A percentile compares a stretch with the other conserved stretches of the same genome.
Evolutionary conservation across 2,113 vertebrate species (phyloP).

Genomic region (Propithecus coquereli): DNA sequence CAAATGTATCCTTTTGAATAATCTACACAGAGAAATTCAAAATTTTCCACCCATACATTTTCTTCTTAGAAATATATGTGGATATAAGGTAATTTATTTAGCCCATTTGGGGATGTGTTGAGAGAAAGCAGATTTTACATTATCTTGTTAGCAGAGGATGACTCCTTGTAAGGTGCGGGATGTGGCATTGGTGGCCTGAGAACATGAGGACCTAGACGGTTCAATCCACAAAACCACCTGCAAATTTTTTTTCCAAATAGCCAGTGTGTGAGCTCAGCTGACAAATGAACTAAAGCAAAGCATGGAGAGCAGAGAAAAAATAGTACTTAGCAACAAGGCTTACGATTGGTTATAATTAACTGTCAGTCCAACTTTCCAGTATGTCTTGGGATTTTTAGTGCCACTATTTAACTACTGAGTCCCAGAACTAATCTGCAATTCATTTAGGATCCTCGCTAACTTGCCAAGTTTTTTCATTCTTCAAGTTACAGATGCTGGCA

Average conservation of each 20-base stretch:
- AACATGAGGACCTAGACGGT: background rate
- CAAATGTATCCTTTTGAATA: background rate
- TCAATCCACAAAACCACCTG: background rate
- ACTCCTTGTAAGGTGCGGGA: background rate
- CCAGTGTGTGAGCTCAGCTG: background rate
- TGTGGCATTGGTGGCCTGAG: background rate
- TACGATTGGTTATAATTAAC: background rate
- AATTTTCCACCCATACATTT: background rate
- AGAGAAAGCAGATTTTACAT: background rate
- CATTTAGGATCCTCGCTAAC: background rate
- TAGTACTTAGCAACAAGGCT: background rate
- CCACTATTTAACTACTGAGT: background rate
- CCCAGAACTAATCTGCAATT: background rate
- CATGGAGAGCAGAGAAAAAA: background rate
- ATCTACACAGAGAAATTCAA: background rate
- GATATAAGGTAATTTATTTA: background rate
- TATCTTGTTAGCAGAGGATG: background rate
- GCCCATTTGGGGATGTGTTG: background rate
- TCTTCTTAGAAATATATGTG: background rate
- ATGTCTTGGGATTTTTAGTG: background rate
- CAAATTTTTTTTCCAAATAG: background rate
- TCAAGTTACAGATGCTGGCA: background rate
- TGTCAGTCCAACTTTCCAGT: background rate
- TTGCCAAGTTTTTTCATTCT: background rate
- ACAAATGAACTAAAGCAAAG: background rate